A percentile compares a stretch with the other conserved stretches of the same genome.
These are phyloP conservation scores for Beris chalybata DNA, from an alignment of 2,888 invertebrate species.

Conservation along the genomic window DNA sequence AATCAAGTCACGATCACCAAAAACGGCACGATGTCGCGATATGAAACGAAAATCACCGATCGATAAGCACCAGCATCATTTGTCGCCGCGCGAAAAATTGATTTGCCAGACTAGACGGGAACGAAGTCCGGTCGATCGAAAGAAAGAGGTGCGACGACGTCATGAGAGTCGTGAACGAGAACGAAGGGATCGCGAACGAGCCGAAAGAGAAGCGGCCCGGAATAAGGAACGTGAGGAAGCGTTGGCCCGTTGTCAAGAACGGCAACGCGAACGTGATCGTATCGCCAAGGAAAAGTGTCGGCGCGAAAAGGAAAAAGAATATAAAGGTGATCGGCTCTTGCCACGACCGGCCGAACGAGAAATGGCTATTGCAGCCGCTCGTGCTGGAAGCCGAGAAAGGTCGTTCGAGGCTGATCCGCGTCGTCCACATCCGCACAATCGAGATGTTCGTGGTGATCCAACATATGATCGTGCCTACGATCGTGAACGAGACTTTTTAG, in stretches of 20 bases:
- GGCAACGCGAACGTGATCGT: slow-evolving; percentile 61
- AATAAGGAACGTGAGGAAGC: slow-evolving; percentile 68
- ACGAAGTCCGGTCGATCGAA: slow-evolving; percentile 46
- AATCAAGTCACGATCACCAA: slow-evolving; percentile 59
- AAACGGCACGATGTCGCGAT: slow-evolving; percentile 59
- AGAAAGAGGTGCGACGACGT: slow-evolving; percentile 48
- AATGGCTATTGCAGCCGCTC: slow-evolving; percentile 61
- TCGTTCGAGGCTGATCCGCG: slow-evolving; percentile 43
- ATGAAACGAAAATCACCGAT: slow-evolving; percentile 51
- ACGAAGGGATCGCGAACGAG: slow-evolving; percentile 59
- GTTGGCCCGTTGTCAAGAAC: slow-evolving; percentile 66
- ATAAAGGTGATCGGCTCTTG: slow-evolving; percentile 62
- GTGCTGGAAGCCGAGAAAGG: slow-evolving; percentile 51
- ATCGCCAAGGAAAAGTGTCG: slow-evolving; percentile 56
- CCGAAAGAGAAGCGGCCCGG: slow-evolving; percentile 61
- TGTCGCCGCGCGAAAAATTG: slow-evolving; percentile 54
- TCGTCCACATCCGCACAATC: slow-evolving; percentile 34
- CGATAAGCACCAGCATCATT: slow-evolving; percentile 46
- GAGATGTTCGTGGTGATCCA: slow-evolving; percentile 32
- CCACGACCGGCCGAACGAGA: slow-evolving; percentile 68
- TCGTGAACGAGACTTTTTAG: slow-evolving; percentile 44
- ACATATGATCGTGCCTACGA: slow-evolving; percentile 43
- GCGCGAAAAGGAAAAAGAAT: slow-evolving; percentile 59
- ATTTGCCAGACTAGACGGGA: slow-evolving; percentile 54
- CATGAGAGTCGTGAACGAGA: slow-evolving; percentile 62